phyloP scores from a whole-genome alignment of 2,113 vertebrate species.

The Planiliza haematocheilus region DNA sequence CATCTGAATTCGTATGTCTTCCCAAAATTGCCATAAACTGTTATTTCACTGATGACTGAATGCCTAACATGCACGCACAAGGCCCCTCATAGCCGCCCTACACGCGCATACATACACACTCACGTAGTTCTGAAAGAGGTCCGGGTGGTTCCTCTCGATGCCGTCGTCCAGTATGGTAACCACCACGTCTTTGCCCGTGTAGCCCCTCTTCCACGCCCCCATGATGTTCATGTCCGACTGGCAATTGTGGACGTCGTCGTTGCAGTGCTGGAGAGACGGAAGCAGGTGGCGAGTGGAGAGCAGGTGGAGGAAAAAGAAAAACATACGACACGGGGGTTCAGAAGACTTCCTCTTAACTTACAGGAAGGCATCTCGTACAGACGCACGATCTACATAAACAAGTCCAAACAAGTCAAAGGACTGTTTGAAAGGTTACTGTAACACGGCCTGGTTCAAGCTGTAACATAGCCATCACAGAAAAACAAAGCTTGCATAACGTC shows the following conservation, averaged over 20 bases:
- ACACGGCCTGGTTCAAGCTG: neutral
- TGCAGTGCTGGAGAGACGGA: conserved; percentile 89
- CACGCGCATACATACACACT: conserved; percentile 83
- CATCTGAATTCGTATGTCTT: neutral
- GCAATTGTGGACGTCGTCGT: conserved; percentile 94
- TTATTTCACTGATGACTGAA: neutral
- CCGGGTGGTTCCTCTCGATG: conserved; percentile 97
- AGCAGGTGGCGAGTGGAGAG: conserved; percentile 12
- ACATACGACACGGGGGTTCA: neutral
- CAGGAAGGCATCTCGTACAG: neutral
- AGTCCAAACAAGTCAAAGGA: conserved; percentile 11
- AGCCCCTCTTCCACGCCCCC: conserved; percentile 98
- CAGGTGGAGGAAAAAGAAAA: neutral
- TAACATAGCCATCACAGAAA: conserved; percentile 1
- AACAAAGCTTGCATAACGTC: too few species aligned
- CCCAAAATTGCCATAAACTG: neutral
- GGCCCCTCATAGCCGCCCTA: conserved; percentile 9
- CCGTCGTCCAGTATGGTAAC: conserved; percentile 98
- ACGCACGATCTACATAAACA: neutral
- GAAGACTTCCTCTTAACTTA: neutral
- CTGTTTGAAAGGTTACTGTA: neutral
- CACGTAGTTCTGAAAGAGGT: conserved; percentile 97
- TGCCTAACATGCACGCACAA: conserved; percentile 1
- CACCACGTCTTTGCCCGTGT: conserved; percentile 96
- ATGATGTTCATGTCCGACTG: conserved; percentile 99